Base-by-base conservation (phyloP, 2,888 invertebrate genomes). In the Netelia virgata region DNA sequence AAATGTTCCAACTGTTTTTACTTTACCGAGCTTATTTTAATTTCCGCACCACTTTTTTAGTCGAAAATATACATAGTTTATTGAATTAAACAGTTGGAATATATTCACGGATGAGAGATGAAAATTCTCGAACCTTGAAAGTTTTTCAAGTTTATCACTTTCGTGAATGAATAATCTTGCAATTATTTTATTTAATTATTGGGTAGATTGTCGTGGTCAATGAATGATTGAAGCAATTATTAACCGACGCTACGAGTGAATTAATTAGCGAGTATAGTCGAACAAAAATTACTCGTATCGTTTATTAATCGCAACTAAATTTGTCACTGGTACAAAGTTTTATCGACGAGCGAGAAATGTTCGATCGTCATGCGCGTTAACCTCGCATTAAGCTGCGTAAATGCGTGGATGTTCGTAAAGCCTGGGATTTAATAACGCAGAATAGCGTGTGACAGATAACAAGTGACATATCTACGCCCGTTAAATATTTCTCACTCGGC, bases 401-500 rank as follows among this genome's bases (percentile, higher is more conserved):
- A 64, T 10, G 53, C 18, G 69, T 70, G 55, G 23, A 72, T 36
- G 50, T 28, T 55, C 20, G 14, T 72, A 23, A 79, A 72, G 3
- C 55, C 16, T 20, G n/a, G 28, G 20, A 23, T 72, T 82, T 43
- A 43, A 55, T 47, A 36, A 14, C 11, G 57, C 18, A n/a, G 53
- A 69, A 69, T 50, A 70, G 14, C 16, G 36, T 50, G n/a, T 59
- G 64, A 76, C 86, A 87, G 86, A 89, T 88, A 88, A 61, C 66
- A 82, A 88, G 85, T 87, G 85, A 88, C 85, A 87, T 88, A 89
- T 89, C 86, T 87, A 73, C 83, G 61, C 55, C 76, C 73, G 64
- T 70, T 50, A 76, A 77, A 70, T 69, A 80, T 75, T 72, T 55
- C 68, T 69, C 63, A 14, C 50, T 63, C 53, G 43, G 74, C 18